Evolutionary conservation across 2,888 invertebrate species (phyloP).

Genomic region (Stenodera caucasica): DNA sequence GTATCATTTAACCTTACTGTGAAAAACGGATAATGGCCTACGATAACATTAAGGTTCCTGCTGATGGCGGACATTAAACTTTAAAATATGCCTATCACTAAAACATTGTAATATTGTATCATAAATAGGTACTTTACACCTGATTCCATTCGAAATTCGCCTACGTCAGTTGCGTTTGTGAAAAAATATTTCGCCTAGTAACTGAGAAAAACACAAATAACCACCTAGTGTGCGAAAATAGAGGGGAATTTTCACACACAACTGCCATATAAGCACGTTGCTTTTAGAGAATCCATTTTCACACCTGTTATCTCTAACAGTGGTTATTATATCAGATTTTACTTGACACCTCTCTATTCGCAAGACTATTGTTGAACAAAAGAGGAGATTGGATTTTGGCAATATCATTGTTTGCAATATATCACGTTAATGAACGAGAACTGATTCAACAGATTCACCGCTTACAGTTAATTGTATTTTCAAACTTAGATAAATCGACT

Average conservation of each 20-base stretch:
- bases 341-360: conserved; percentile 19
- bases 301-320: conserved; percentile 17
- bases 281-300: conserved; percentile 16
- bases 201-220: neutral
- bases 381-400: neutral
- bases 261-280: neutral
- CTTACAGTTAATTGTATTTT: no score
- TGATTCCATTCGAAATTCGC: conserved; percentile 11
- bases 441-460: neutral
- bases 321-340: conserved; percentile 20
- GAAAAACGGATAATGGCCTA: conserved; percentile 15
- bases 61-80: conserved; percentile 17
- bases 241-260: neutral
- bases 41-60: conserved; percentile 16
- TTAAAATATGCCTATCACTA: conserved; percentile 23
- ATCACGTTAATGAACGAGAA: neutral
- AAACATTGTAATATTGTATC: conserved; percentile 9
- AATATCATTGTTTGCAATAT: conserved; percentile 10
- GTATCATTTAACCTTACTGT: neutral
- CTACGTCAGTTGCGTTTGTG: neutral
- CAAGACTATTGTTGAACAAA: neutral
- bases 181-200: no score
- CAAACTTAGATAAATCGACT: no score
- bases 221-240: neutral
- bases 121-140: conserved; percentile 19